Evolutionary conservation across 2,113 vertebrate genomes (phyloP).

Genomic region (Podarcis cretensis): DNA sequence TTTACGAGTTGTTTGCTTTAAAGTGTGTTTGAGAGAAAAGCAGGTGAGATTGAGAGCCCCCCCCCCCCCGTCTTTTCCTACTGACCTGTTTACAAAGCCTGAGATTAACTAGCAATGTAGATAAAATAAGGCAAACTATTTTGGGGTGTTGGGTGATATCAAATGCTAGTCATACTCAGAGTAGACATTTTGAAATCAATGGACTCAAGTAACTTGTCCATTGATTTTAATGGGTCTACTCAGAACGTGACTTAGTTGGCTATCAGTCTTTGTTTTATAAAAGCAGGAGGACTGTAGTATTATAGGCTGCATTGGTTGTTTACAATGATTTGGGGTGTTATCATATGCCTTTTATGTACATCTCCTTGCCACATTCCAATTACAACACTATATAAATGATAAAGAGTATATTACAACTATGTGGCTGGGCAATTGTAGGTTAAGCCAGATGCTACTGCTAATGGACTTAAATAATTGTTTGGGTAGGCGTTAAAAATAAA

Average conservation of each 20-base stretch:
- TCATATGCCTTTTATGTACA: neutral
- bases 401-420: neutral
- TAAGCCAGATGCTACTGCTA: constrained; percentile 32
- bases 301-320: neutral
- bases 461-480: constrained; percentile 34
- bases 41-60: neutral
- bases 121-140: no score
- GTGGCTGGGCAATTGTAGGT: neutral
- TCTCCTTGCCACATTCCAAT: neutral
- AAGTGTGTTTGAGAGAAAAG: neutral
- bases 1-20: neutral
- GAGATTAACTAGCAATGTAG: no score
- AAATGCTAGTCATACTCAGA: no score
- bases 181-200: neutral
- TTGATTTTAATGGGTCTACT: no score
- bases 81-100: neutral
- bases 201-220: neutral
- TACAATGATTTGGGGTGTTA: neutral
- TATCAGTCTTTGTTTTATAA: neutral
- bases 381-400: neutral
- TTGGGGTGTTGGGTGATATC: no score
- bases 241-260: neutral
- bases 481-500: constrained; percentile 26
- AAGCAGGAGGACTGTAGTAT: neutral
- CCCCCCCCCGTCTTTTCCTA: no score